Evolutionary conservation across 2,888 invertebrate genomes (phyloP), one percentile per base, ranked within the genome.

Genomic region (Sabatieria punctata): DNA sequence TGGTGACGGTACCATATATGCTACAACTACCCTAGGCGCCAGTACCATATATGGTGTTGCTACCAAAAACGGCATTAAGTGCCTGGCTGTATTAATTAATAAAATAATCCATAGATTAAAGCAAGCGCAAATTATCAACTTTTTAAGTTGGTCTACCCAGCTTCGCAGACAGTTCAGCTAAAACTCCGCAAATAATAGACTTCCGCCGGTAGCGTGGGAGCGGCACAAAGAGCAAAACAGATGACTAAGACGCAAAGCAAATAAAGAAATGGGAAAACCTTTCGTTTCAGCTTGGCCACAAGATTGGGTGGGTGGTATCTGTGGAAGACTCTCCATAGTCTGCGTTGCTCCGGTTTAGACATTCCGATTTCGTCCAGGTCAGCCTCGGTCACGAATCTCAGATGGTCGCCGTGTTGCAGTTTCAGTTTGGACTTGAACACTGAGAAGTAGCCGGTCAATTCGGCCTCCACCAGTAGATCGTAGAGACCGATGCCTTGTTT

Each of bases 371-470:
- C 82, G 46, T 76, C 73, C 51, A 95, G 73, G 69, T 97, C 95
- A 60, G 86, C 84, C 60, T 85, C 85, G 35, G 82, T 80, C 41
- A 91, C 89, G 74, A 85, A 93, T 70, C 91, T 91, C 41, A 93
- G 71, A 68, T 88, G 86, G 6, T 48, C 48, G 21, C 19, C 18
- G 26, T 21, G 8, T 11, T 24, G 27, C 25, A 48, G n/a, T 21
- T 47, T 4, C 26, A 47, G 22, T n/a, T 46, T n/a, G 13, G 19
- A 3, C 15, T 18, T 41, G 24, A 45, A 8, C 6, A 18, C 43
- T 4, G 15, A 25, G n/a, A 33, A 33, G n/a, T 33, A n/a, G n/a
- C n/a, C 33, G 33, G 33, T 33, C 33, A 33, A 33, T 33, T 33
- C 43, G 18, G 48, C 35, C 4, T 48, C 48, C n/a, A 35, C 47